These are phyloP conservation scores for Dryobotodes eremita DNA, from an alignment of 2,888 invertebrate species.

Conservation along the genomic window DNA sequence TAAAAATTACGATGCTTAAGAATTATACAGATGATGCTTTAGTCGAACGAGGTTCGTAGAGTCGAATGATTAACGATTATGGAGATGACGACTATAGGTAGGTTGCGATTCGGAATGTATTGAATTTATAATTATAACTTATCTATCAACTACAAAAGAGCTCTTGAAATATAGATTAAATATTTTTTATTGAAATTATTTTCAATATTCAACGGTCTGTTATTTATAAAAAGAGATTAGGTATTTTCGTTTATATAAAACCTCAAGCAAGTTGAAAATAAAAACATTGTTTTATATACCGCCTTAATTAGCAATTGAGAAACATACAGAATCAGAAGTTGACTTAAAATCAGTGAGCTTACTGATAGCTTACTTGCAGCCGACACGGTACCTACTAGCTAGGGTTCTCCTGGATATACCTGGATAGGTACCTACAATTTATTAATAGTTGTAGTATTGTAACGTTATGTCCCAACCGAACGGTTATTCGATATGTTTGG, in stretches of 20 bases:
- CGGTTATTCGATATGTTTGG: neutral
- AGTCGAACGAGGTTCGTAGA: constrained; percentile 32
- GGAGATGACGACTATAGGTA: constrained; percentile 15
- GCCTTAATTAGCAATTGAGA: neutral
- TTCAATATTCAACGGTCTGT: neutral
- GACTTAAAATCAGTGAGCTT: neutral
- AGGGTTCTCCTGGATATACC: neutral
- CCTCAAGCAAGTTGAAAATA: neutral
- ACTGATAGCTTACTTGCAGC: neutral
- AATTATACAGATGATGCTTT: constrained; percentile 63
- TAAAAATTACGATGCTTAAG: constrained; percentile 71
- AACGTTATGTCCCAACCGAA: neutral
- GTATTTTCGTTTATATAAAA: too few species aligned
- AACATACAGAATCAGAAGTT: neutral
- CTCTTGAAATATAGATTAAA: neutral
- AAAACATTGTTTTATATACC: neutral
- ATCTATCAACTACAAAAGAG: neutral
- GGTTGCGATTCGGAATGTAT: constrained; percentile 16
- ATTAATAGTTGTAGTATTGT: constrained; percentile 2
- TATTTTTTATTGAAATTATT: neutral
- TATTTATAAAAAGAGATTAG: too few species aligned
- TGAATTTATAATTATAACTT: constrained; percentile 21
- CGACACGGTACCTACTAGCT: neutral
- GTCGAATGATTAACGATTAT: constrained; percentile 60
- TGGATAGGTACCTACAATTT: constrained; percentile 5